Conservation (phyloP, 1,140 invertebrate genomes). For the Drosophila rhopaloa region DNA sequence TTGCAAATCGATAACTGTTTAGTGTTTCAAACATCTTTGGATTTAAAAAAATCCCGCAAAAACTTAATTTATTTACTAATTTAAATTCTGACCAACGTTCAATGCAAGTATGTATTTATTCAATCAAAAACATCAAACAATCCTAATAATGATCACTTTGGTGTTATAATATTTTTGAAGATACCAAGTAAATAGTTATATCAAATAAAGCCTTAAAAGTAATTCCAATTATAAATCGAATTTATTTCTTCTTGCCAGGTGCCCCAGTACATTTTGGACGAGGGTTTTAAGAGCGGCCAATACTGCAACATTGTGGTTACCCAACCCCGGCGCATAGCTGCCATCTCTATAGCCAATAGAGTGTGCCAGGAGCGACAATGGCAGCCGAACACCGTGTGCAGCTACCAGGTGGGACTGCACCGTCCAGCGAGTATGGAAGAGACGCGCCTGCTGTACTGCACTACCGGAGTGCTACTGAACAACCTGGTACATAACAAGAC, state of each 20-base stretch:
- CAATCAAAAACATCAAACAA: no score
- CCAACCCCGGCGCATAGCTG: slow-evolving; percentile 95
- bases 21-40: neutral
- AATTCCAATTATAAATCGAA: no score
- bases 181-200: no score
- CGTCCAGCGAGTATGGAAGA: slow-evolving; percentile 84
- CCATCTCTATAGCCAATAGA: slow-evolving; percentile 93
- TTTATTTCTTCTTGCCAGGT: slow-evolving; percentile 72
- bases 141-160: no score
- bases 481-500: slow-evolving; percentile 89
- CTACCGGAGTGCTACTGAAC: slow-evolving; percentile 91
- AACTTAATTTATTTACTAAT: no score
- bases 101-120: no score
- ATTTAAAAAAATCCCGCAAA: neutral
- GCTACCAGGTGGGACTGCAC: slow-evolving; percentile 89
- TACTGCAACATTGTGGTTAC: slow-evolving; percentile 93
- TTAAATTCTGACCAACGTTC: no score
- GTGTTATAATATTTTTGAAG: no score
- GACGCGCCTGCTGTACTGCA: slow-evolving; percentile 94
- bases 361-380: slow-evolving; percentile 93
- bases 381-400: slow-evolving; percentile 92
- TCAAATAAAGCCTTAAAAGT: no score
- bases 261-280: slow-evolving; percentile 95
- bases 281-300: slow-evolving; percentile 86
- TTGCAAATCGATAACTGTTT: neutral